Evolutionary conservation across 2,113 vertebrate genomes (phyloP).

Genomic region (Colius striatus): DNA sequence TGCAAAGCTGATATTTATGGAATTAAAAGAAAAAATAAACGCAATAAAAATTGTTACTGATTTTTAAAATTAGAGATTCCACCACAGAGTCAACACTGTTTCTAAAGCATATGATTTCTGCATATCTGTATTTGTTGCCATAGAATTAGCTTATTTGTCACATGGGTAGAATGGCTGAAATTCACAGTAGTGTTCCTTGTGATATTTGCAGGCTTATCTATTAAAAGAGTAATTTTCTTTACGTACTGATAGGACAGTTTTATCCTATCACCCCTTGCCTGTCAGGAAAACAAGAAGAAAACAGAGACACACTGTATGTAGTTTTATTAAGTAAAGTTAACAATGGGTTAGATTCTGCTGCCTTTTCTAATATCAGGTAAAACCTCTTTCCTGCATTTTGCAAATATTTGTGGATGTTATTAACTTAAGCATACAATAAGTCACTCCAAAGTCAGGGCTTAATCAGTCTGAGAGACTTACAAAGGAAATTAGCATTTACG

Average conservation of each 20-base stretch:
- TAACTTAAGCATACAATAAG: constrained; percentile 58
- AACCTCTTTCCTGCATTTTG: constrained; percentile 18
- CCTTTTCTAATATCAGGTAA: background rate
- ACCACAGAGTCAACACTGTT: background rate
- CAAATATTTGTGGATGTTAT: constrained; percentile 61
- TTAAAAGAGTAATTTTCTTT: background rate
- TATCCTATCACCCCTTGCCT: background rate
- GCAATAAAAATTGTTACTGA: background rate
- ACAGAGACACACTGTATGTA: background rate
- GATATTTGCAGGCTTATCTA: background rate
- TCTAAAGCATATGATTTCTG: background rate
- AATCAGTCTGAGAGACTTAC: constrained; percentile 44
- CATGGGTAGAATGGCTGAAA: background rate
- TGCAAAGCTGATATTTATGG: constrained; percentile 53
- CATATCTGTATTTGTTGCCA: constrained; percentile 11
- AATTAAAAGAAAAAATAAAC: background rate
- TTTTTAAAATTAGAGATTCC: constrained; percentile 30
- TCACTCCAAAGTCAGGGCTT: constrained; percentile 56
- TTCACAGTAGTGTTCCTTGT: background rate
- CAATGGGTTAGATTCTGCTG: background rate
- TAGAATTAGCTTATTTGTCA: constrained; percentile 8
- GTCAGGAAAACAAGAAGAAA: background rate
- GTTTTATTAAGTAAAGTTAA: constrained; percentile 2
- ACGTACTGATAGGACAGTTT: background rate
- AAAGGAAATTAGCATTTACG: constrained; percentile 41